A percentile compares a stretch with the other conserved stretches of the same genome.
These are phyloP conservation scores for Drosophila hawaiiensis DNA, from an alignment of 2,888 invertebrate genomes.

Conservation along the genomic window DNA sequence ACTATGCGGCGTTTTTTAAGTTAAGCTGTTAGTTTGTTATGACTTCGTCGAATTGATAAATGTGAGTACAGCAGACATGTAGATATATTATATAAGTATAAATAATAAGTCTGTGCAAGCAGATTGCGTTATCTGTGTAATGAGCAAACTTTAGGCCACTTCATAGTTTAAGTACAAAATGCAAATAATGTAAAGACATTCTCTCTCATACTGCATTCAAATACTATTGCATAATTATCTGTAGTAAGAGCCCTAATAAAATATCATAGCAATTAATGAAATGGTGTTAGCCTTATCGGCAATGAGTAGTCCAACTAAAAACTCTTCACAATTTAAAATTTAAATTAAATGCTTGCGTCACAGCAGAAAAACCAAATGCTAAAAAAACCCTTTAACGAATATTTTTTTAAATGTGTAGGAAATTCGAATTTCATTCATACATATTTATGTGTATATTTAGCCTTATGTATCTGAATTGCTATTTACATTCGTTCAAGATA, in stretches of 20 bases:
- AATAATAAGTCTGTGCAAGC: background rate
- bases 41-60: too few relatives aligned
- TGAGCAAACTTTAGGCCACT: background rate
- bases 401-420: too few relatives aligned
- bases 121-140: conserved; percentile 4
- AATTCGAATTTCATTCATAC: background rate
- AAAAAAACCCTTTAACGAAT: background rate
- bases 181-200: background rate
- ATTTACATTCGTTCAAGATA: conserved; percentile 3
- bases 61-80: background rate
- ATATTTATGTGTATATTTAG: background rate
- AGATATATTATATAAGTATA: background rate
- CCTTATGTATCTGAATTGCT: background rate
- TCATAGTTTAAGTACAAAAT: background rate
- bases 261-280: conserved; percentile 3
- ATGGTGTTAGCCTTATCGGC: background rate
- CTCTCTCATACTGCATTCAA: too few relatives aligned
- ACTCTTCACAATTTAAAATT: background rate
- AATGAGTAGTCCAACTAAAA: background rate
- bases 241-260: conserved; percentile 4
- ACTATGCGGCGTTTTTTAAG: background rate
- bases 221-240: conserved; percentile 45
- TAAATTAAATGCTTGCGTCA: background rate
- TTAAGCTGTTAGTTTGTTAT: too few relatives aligned
- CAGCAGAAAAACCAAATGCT: background rate